phyloP scores from a whole-genome alignment of 2,797 vertebrate genomes.

The Notolepis coatsorum region DNA sequence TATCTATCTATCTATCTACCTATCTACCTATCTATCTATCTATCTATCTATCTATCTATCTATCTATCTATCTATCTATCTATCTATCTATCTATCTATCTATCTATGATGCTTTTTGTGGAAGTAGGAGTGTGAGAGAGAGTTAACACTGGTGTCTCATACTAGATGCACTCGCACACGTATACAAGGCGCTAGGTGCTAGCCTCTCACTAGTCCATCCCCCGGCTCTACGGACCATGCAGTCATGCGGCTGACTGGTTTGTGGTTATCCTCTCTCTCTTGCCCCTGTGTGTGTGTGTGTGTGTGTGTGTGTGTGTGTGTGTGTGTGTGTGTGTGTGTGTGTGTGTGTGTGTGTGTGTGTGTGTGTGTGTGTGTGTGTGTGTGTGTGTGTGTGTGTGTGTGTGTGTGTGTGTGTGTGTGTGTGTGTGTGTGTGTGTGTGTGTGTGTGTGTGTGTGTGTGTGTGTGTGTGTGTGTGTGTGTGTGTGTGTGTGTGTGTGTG shows the following conservation, averaged over 20 bases:
- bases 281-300: slow-evolving; percentile 13
- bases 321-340: slow-evolving; percentile 34
- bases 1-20: too few species aligned
- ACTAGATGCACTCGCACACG: not conserved
- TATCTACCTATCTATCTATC: too few species aligned
- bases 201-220: slow-evolving; percentile 65
- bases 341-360: slow-evolving; percentile 45
- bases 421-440: slow-evolving; percentile 39
- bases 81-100: too few species aligned
- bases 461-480: not conserved
- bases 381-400: not conserved
- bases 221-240: slow-evolving; percentile 64
- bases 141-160: too few species aligned
- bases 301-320: not conserved
- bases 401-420: slow-evolving; percentile 32
- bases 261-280: slow-evolving; percentile 82
- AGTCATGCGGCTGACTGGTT: slow-evolving; percentile 77
- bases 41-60: too few species aligned
- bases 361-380: slow-evolving; percentile 50
- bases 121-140: too few species aligned
- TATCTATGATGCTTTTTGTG: too few species aligned
- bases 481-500: slow-evolving; percentile 28
- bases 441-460: slow-evolving; percentile 55
- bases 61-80: too few species aligned
- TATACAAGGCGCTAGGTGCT: not conserved